These are phyloP conservation scores for Campylomormyrus numenius DNA, from an alignment of 2,113 vertebrate genomes.

Conservation along the genomic window DNA sequence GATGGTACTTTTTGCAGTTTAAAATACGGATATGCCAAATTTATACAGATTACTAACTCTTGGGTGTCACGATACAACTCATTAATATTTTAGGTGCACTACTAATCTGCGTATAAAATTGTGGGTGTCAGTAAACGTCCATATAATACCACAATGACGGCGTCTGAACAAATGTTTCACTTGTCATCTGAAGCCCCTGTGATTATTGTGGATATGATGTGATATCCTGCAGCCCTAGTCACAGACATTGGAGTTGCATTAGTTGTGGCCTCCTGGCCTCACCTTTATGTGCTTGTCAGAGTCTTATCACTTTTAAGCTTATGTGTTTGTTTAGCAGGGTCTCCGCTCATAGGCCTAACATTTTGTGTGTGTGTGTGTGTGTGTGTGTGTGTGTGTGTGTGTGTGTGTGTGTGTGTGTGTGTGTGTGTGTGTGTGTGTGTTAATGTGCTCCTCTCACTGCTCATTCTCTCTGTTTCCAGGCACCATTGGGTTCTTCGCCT, in stretches of 20 bases:
- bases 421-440: too few relatives aligned
- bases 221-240: background rate
- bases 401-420: background rate
- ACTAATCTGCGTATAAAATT: background rate
- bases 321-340: background rate
- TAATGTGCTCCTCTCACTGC: background rate
- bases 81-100: background rate
- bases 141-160: background rate
- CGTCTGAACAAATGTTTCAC: background rate
- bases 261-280: background rate
- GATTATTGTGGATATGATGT: background rate
- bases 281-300: background rate
- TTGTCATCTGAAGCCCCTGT: background rate
- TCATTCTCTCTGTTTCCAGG: slow-evolving; percentile 55
- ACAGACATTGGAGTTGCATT: background rate
- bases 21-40: background rate
- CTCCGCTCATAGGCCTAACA: background rate
- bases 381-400: background rate
- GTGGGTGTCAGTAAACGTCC: background rate
- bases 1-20: too few relatives aligned
- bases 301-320: background rate
- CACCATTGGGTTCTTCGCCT: slow-evolving; percentile 97
- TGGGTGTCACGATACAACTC: background rate
- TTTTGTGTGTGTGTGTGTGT: background rate
- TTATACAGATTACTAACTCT: background rate